These are phyloP conservation scores for Nylanderia fulva DNA, from an alignment of 1,140 invertebrate species.

Conservation along the genomic window DNA sequence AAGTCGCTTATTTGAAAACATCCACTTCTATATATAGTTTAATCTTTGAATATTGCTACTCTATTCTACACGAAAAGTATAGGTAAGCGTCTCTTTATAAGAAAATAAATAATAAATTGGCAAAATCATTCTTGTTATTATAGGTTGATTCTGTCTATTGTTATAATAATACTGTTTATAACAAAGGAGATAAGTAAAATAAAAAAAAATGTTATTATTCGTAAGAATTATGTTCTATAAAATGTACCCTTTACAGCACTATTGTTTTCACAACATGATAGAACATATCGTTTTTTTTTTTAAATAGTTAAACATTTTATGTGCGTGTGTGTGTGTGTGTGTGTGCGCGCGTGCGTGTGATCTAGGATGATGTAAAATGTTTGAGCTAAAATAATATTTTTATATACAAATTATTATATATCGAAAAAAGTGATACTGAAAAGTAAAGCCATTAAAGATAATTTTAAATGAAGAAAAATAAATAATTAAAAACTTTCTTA, in stretches of 20 bases:
- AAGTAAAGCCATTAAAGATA: no score
- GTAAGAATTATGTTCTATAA: constrained; percentile 17
- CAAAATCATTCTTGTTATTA: constrained; percentile 51
- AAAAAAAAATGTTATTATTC: constrained; percentile 53
- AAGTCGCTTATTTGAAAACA: constrained; percentile 21
- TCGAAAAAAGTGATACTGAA: background rate
- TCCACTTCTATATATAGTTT: constrained; percentile 21
- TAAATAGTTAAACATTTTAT: constrained; percentile 3
- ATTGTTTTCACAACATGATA: background rate
- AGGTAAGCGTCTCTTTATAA: constrained; percentile 54
- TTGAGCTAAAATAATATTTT: background rate
- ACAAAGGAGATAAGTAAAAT: constrained; percentile 43
- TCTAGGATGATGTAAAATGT: no score
- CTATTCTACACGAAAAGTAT: constrained; percentile 27
- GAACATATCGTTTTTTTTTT: background rate
- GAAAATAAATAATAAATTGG: constrained; percentile 31
- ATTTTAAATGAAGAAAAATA: no score
- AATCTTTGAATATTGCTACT: constrained; percentile 41
- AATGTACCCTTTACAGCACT: background rate
- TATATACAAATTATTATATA: background rate
- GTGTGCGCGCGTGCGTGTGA: background rate
- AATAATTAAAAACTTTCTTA: no score
- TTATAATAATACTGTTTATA: constrained; percentile 57
- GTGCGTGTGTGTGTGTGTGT: background rate
- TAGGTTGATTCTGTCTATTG: constrained; percentile 49